A percentile compares a stretch with the other conserved stretches of the same genome.
phyloP scores from a whole-genome alignment of 2,797 vertebrate genomes.

The Mastacembelus armatus region DNA sequence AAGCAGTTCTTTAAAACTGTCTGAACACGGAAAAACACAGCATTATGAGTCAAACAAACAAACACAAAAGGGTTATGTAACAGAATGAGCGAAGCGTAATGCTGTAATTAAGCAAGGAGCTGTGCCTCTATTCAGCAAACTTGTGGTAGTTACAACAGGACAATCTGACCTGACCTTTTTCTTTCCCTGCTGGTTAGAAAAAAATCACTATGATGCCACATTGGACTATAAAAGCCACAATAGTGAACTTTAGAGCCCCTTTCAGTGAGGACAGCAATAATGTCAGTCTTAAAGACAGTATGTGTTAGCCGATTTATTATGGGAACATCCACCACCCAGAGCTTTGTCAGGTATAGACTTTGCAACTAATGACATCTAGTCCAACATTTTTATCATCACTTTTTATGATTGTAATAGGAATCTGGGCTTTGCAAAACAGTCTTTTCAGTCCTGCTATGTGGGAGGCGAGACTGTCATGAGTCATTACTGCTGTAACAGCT shows the following conservation, averaged over 20 bases:
- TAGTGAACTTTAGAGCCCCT: slow-evolving; percentile 52
- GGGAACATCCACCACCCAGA: slow-evolving; percentile 11
- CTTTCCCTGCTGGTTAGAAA: slow-evolving; percentile 37
- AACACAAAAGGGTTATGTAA: slow-evolving; percentile 77
- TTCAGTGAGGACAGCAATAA: slow-evolving; percentile 44
- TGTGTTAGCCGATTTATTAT: slow-evolving; percentile 46
- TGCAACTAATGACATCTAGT: slow-evolving; percentile 28
- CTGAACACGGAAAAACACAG: slow-evolving; percentile 57
- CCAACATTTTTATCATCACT: slow-evolving; percentile 44
- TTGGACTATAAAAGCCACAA: slow-evolving; percentile 32
- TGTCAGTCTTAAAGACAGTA: slow-evolving; percentile 30
- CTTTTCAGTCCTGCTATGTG: slow-evolving; percentile 52
- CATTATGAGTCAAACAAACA: slow-evolving; percentile 73
- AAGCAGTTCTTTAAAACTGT: slow-evolving; percentile 64
- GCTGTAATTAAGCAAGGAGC: slow-evolving; percentile 69
- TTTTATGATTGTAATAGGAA: slow-evolving; percentile 50
- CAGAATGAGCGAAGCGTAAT: slow-evolving; percentile 68
- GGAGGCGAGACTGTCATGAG: slow-evolving; percentile 74
- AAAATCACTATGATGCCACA: slow-evolving; percentile 34
- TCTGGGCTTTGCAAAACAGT: slow-evolving; percentile 46
- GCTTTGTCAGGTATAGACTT: slow-evolving; percentile 22
- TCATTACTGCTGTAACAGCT: slow-evolving; percentile 75
- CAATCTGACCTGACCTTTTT: slow-evolving; percentile 52
- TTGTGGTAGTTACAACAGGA: slow-evolving; percentile 31
- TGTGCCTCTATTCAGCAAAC: slow-evolving; percentile 58